Evolutionary conservation across 2,888 invertebrate genomes (phyloP).

Genomic region (Chirona hameri): DNA sequence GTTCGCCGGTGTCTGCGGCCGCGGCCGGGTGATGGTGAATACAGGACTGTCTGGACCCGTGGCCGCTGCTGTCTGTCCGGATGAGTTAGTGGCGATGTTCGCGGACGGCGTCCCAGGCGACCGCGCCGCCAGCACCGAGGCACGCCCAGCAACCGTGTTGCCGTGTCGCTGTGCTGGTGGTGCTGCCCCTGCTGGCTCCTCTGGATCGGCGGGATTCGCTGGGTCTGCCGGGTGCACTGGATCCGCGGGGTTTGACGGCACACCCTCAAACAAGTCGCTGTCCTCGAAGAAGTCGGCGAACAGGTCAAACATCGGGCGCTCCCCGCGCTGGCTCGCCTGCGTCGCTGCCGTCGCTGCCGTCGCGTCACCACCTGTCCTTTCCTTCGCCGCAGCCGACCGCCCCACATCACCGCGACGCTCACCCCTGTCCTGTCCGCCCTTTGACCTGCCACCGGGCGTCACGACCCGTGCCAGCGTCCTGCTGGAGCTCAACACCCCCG

Average conservation of each 20-base stretch:
- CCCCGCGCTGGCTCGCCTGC: background rate
- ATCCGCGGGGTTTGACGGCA: background rate
- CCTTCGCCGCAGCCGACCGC: background rate
- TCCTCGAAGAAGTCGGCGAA: slow-evolving; percentile 3
- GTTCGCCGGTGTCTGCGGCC: background rate
- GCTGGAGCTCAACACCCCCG: background rate
- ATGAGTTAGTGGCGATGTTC: no score
- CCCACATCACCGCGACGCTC: background rate
- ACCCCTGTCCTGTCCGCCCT: background rate
- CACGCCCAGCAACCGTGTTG: no score
- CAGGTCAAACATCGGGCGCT: background rate
- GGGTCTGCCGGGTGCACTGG: background rate
- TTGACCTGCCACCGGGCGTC: background rate
- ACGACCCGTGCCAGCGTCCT: background rate
- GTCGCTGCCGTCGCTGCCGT: background rate
- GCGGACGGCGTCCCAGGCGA: no score
- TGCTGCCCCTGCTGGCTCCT: no score
- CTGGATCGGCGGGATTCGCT: background rate
- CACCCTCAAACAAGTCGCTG: background rate
- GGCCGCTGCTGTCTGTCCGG: background rate
- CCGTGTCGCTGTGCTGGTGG: no score
- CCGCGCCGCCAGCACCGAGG: no score
- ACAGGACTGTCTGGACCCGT: background rate
- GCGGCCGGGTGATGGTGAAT: background rate
- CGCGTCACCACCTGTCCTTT: background rate